Evolutionary conservation across 2,113 vertebrate genomes (phyloP).

Genomic region (Pongo abelii): DNA sequence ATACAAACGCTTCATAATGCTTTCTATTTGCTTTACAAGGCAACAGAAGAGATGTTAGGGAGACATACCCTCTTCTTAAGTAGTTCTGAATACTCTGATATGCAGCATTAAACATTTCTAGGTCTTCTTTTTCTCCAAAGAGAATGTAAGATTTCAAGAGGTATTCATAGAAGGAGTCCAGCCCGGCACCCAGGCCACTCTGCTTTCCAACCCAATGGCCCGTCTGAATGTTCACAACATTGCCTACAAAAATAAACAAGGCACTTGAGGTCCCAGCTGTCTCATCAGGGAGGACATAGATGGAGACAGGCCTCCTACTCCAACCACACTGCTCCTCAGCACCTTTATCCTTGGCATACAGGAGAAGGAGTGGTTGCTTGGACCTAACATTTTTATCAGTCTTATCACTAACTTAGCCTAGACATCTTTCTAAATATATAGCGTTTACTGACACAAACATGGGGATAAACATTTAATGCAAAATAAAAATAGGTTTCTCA

Average conservation of each 20-base stretch:
- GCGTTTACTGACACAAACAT: background rate
- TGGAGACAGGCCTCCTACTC: no score
- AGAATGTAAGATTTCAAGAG: constrained; percentile 98
- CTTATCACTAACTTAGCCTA: background rate
- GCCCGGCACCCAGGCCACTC: constrained; percentile 97
- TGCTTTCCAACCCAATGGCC: constrained; percentile 98
- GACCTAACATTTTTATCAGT: background rate
- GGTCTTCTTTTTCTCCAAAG: constrained; percentile 96
- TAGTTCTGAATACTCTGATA: constrained; percentile 96
- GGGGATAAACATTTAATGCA: background rate
- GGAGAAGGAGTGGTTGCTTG: background rate
- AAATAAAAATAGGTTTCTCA: background rate
- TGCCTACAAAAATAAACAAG: constrained; percentile 85
- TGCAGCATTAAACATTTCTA: constrained; percentile 94
- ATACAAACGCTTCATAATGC: background rate
- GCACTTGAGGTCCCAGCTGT: background rate
- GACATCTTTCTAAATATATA: background rate
- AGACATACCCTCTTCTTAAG: constrained; percentile 94
- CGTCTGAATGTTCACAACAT: constrained; percentile 98
- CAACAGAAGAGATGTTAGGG: rapidly evolving
- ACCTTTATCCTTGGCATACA: background rate
- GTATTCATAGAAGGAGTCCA: constrained; percentile 98
- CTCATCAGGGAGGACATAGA: rapidly evolving
- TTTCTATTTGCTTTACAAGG: background rate
- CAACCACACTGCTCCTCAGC: no score